phyloP scores from a whole-genome alignment of 2,888 invertebrate species.

The Tachystola acroxantha region DNA sequence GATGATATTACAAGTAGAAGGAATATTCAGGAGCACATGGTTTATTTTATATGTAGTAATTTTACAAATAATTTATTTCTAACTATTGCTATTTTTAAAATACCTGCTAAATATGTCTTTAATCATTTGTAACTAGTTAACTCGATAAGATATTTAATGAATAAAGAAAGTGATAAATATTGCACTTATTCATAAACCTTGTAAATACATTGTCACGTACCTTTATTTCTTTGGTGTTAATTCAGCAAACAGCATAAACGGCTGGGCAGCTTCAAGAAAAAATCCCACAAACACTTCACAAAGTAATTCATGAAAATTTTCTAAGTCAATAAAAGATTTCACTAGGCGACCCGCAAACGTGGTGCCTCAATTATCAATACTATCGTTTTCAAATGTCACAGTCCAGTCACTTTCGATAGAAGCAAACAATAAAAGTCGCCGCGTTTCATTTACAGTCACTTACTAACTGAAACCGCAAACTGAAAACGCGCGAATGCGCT shows the following conservation, averaged over 20 bases:
- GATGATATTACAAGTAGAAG: too few species aligned
- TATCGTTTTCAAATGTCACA: constrained; percentile 66
- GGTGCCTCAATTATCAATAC: constrained; percentile 44
- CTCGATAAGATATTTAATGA: too few species aligned
- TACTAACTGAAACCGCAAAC: constrained; percentile 63
- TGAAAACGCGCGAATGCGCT: constrained; percentile 39
- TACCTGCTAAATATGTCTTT: too few species aligned
- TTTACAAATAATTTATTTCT: too few species aligned
- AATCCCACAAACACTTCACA: constrained; percentile 70
- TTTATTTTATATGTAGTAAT: too few species aligned
- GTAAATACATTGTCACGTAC: constrained; percentile 28
- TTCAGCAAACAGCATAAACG: constrained; percentile 25
- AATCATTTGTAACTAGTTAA: too few species aligned
- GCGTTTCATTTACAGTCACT: constrained; percentile 40
- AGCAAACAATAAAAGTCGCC: constrained; percentile 44
- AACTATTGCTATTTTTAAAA: too few species aligned
- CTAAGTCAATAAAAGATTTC: constrained; percentile 42
- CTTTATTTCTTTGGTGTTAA: constrained; percentile 67
- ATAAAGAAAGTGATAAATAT: too few species aligned
- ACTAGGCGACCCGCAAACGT: constrained; percentile 40
- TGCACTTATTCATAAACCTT: too few species aligned
- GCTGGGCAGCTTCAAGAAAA: constrained; percentile 29
- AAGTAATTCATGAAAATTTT: constrained; percentile 29
- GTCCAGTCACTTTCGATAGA: constrained; percentile 61
- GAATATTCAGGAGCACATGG: too few species aligned